phyloP scores from a whole-genome alignment of 2,113 vertebrate genomes.

The Mobula birostris region DNA sequence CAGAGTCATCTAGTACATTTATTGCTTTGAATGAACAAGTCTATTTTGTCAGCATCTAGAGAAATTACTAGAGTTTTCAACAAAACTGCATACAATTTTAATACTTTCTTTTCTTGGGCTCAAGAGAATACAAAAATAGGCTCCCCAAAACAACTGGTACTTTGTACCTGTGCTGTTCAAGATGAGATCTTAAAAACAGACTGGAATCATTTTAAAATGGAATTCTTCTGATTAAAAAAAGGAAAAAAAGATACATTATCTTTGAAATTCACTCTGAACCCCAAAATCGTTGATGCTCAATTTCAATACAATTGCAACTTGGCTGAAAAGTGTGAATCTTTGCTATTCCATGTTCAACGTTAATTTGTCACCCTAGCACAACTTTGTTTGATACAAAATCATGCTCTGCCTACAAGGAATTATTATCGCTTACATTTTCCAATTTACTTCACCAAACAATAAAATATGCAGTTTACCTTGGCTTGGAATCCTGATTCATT shows the following conservation, averaged over 20 bases:
- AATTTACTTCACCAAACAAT: background rate
- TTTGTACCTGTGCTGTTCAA: background rate
- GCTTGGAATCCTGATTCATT: slow-evolving; percentile 88
- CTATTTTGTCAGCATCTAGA: background rate
- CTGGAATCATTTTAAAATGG: background rate
- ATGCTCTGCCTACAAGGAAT: background rate
- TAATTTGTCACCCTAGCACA: background rate
- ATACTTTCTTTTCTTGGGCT: too few species aligned
- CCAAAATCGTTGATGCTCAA: background rate
- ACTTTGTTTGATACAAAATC: background rate
- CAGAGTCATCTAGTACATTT: background rate
- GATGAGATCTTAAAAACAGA: background rate
- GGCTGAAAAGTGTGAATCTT: background rate
- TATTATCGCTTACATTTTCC: background rate
- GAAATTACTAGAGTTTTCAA: too few species aligned
- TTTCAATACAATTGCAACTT: background rate
- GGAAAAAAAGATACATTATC: background rate
- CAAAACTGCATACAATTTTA: too few species aligned
- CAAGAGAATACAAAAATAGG: background rate
- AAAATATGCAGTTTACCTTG: slow-evolving; percentile 66
- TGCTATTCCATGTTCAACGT: background rate
- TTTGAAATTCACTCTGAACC: background rate
- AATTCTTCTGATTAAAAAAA: background rate
- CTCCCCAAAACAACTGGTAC: background rate
- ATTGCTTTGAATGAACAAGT: background rate